These are phyloP conservation scores for Poecilus cupreus DNA, from an alignment of 2,888 invertebrate species.

Conservation along the genomic window DNA sequence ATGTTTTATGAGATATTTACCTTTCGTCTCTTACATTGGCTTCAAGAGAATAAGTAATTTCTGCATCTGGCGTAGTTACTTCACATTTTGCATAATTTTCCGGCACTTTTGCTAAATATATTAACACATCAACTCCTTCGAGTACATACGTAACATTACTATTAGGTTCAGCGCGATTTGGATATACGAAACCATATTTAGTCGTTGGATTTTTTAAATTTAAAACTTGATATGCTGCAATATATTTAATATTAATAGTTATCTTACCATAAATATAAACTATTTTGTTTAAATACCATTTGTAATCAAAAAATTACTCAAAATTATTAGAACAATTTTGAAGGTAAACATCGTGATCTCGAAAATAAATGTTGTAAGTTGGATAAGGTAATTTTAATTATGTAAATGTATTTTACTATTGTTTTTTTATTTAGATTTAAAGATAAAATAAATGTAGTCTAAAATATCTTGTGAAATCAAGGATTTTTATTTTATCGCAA, in stretches of 20 bases:
- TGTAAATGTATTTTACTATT: background rate
- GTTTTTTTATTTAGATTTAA: background rate
- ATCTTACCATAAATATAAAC: background rate
- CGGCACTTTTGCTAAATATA: conserved; percentile 56
- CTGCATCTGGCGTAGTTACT: conserved; percentile 59
- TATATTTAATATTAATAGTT: conserved; percentile 11
- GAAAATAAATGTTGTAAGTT: background rate
- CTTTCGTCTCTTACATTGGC: conserved; percentile 29
- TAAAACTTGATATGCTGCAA: conserved; percentile 8
- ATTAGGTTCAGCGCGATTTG: conserved; percentile 41
- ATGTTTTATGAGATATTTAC: conserved; percentile 44
- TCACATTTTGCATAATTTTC: conserved; percentile 60
- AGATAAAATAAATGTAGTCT: background rate
- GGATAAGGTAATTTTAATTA: background rate
- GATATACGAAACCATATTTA: conserved; percentile 60
- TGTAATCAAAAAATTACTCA: background rate
- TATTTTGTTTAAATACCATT: conserved; percentile 10
- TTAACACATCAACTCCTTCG: conserved; percentile 60
- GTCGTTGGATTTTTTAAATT: conserved; percentile 37
- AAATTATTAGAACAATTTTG: background rate
- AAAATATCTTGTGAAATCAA: background rate
- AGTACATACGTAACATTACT: conserved; percentile 39
- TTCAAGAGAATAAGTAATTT: conserved; percentile 42
- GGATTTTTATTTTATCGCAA: conserved; percentile 9
- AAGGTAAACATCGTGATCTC: background rate